Conservation (phyloP, 2,888 invertebrate species). For the Desoria tigrina region DNA sequence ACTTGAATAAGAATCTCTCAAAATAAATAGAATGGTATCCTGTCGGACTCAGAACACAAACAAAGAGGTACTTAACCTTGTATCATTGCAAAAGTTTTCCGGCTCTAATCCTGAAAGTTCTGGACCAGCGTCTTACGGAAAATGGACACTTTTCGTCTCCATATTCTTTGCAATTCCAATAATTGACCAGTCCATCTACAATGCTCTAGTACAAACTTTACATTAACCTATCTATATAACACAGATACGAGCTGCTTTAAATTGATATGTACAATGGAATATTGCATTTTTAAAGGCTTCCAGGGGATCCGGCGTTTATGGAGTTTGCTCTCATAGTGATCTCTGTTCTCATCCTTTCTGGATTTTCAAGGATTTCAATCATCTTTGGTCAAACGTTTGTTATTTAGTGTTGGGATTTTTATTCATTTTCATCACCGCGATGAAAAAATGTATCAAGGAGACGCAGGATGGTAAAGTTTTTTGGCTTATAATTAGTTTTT, state of each 20-base stretch:
- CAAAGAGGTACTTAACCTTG: neutral
- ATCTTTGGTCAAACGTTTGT: slow-evolving; percentile 79
- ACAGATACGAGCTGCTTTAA: neutral
- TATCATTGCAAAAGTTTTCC: slow-evolving; percentile 8
- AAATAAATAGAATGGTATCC: slow-evolving; percentile 9
- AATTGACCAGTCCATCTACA: slow-evolving; percentile 5
- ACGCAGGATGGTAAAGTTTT: neutral
- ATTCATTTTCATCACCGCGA: slow-evolving; percentile 66
- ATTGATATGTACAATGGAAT: neutral
- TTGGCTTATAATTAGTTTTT: too few relatives aligned
- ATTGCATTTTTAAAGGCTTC: neutral
- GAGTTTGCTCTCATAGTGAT: slow-evolving; percentile 80
- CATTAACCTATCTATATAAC: neutral
- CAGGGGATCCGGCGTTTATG: neutral
- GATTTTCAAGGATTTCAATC: slow-evolving; percentile 77
- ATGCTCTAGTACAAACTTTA: slow-evolving; percentile 1
- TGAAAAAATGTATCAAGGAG: slow-evolving; percentile 8
- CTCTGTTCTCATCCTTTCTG: slow-evolving; percentile 78
- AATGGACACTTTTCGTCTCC: slow-evolving; percentile 13
- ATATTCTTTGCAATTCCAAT: slow-evolving; percentile 2
- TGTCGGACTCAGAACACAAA: slow-evolving; percentile 9
- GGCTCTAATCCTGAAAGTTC: neutral
- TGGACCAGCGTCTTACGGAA: slow-evolving; percentile 2
- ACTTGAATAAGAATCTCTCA: too few relatives aligned
- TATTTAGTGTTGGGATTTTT: slow-evolving; percentile 76